Evolutionary conservation across 1,140 invertebrate species (phyloP).

Genomic region (Battus philenor): DNA sequence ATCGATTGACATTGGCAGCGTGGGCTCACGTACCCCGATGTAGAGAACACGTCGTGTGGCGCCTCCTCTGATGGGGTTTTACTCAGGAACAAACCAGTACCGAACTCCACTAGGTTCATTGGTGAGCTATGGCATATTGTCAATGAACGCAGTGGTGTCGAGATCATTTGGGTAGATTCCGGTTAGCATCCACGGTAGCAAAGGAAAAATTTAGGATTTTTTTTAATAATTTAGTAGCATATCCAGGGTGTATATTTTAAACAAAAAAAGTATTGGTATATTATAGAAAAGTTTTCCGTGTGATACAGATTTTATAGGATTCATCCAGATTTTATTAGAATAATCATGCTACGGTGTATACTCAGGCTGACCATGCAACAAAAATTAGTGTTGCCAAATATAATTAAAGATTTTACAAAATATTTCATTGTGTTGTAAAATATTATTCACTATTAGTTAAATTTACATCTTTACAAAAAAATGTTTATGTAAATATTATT

Average conservation of each 20-base stretch:
- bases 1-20: conserved; percentile 34
- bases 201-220: conserved; percentile 60
- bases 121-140: conserved; percentile 80
- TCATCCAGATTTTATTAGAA: too few relatives aligned
- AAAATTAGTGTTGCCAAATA: background rate
- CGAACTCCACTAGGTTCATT: conserved; percentile 92
- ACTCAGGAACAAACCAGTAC: conserved; percentile 88
- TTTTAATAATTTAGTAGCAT: conserved; percentile 42
- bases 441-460: too few relatives aligned
- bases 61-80: conserved; percentile 90
- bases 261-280: background rate
- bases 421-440: too few relatives aligned
- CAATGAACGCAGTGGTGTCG: conserved; percentile 44
- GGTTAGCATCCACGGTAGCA: conserved; percentile 70
- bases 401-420: too few relatives aligned
- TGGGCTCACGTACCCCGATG: conserved; percentile 66
- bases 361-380: conserved; percentile 11
- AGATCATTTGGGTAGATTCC: conserved; percentile 34
- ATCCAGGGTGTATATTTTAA: conserved; percentile 24
- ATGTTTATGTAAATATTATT: too few relatives aligned
- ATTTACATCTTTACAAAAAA: too few relatives aligned
- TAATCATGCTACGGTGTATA: conserved; percentile 15
- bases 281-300: too few relatives aligned
- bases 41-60: conserved; percentile 56
- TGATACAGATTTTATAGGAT: too few relatives aligned